phyloP scores from a whole-genome alignment of 2,888 invertebrate genomes.

The Zaprionus bogoriensis region DNA sequence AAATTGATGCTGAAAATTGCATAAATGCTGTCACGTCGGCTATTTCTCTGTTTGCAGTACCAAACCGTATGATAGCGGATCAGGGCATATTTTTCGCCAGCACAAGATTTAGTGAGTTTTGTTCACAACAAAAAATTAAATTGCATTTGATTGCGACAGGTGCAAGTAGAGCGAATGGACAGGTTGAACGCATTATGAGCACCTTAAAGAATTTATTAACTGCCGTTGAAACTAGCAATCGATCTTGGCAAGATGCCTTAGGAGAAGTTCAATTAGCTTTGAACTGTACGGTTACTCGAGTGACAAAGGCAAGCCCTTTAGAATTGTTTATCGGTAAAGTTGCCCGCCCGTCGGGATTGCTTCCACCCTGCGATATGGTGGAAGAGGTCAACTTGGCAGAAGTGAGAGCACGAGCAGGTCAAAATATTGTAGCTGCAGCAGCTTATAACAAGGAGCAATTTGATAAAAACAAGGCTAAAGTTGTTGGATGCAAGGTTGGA shows the following conservation, averaged over 20 bases:
- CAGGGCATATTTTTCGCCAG: not conserved
- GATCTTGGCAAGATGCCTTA: not conserved
- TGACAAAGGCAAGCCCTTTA: slow-evolving; percentile 1
- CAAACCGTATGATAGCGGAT: not conserved
- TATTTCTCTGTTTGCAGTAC: not conserved
- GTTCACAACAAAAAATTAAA: not conserved
- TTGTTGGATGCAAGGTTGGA: slow-evolving; percentile 19
- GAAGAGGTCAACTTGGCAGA: slow-evolving; percentile 9
- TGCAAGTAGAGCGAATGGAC: slow-evolving; percentile 2
- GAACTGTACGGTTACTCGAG: slow-evolving; percentile 8
- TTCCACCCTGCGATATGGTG: too few relatives aligned
- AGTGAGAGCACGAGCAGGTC: slow-evolving; percentile 7
- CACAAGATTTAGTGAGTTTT: not conserved
- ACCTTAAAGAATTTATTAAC: slow-evolving; percentile 1
- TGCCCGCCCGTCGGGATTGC: not conserved
- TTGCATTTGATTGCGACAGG: not conserved
- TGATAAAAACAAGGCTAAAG: slow-evolving; percentile 22
- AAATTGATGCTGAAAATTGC: slow-evolving; percentile 5
- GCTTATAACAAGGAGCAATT: slow-evolving; percentile 10
- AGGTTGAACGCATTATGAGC: not conserved
- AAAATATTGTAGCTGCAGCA: slow-evolving; percentile 7
- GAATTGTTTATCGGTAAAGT: not conserved
- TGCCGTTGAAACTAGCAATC: slow-evolving; percentile 2
- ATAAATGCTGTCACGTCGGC: not conserved
- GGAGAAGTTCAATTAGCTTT: not conserved